Evolutionary conservation across 1,140 invertebrate species (phyloP).

Genomic region (Penaeus japonicus): DNA sequence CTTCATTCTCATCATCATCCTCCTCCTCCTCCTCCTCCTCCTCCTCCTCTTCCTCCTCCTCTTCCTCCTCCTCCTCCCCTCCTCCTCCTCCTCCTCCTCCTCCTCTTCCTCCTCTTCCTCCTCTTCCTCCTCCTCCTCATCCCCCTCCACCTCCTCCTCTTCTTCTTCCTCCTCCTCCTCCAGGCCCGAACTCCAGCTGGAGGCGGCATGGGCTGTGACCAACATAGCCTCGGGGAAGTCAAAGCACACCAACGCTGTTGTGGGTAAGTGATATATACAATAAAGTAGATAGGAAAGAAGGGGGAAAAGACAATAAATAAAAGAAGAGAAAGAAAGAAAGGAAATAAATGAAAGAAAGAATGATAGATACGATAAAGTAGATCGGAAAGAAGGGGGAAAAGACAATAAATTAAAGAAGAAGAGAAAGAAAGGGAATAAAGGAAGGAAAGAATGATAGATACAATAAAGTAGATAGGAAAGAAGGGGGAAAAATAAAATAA

Average conservation of each 20-base stretch:
- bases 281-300: too few species aligned
- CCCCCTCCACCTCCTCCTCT: background rate
- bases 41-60: background rate
- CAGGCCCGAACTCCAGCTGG: conserved; percentile 86
- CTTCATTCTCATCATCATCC: background rate
- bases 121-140: background rate
- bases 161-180: background rate
- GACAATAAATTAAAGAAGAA: too few species aligned
- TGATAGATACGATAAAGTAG: too few species aligned
- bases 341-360: too few species aligned
- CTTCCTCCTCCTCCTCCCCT: background rate
- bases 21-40: background rate
- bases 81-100: background rate
- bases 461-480: too few species aligned
- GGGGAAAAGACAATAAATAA: background rate
- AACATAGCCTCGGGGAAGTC: conserved; percentile 97
- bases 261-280: conserved; percentile 66
- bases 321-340: background rate
- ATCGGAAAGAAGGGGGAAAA: background rate
- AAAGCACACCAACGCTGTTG: conserved; percentile 87
- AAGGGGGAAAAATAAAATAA: too few species aligned
- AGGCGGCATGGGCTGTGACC: conserved; percentile 97
- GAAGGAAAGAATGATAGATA: too few species aligned
- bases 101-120: background rate
- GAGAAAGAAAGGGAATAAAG: too few species aligned